A percentile compares a stretch with the other conserved stretches of the same genome.
Conservation (phyloP, 2,797 vertebrate species). For the Spinus pinus region DNA sequence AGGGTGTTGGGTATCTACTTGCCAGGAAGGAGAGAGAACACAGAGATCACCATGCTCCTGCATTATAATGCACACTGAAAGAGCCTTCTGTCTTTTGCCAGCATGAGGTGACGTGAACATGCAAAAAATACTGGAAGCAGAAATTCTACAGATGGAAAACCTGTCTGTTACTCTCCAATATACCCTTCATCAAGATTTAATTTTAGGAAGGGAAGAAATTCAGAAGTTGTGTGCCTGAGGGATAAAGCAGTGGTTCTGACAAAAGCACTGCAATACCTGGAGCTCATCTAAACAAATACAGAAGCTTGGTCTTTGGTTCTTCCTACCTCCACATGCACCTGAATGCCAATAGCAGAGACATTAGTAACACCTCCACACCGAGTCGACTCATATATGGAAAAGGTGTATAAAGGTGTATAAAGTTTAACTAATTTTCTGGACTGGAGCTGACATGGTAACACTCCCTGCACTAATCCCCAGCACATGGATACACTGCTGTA, state of each 20-base stretch:
- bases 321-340: background rate
- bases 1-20: background rate
- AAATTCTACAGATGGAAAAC: background rate
- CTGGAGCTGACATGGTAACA: background rate
- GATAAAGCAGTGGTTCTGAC: background rate
- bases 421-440: background rate
- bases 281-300: background rate
- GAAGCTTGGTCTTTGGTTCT: background rate
- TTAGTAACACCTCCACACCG: background rate
- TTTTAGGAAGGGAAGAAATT: background rate
- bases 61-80: background rate
- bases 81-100: background rate
- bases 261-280: background rate
- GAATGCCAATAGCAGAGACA: background rate
- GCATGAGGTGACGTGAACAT: background rate
- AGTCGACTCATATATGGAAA: background rate
- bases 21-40: background rate
- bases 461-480: background rate
- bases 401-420: background rate
- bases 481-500: background rate
- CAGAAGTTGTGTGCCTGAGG: background rate
- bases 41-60: background rate
- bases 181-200: background rate
- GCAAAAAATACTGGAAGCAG: background rate
- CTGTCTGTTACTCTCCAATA: background rate